Evolutionary conservation across 1,140 invertebrate genomes (phyloP), one percentile per base, ranked within the genome.

Genomic region (Armadillidium nasatum): DNA sequence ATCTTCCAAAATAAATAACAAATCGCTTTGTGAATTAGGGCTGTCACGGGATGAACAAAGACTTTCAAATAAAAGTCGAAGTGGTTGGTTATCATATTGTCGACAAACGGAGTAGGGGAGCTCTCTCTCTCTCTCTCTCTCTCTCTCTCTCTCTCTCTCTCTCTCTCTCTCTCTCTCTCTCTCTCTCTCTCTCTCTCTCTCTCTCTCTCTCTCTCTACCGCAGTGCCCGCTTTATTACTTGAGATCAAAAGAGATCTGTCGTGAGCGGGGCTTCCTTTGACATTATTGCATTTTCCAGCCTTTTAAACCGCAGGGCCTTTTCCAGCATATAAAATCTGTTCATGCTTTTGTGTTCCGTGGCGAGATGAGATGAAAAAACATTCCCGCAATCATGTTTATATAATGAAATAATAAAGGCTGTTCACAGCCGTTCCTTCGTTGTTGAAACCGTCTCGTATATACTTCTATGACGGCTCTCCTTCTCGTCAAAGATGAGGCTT

Each of bases 281-380:
- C 50, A 60, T 60, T 60, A 60, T 60, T 60, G 50, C 50, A 60
- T 60, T 60, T 60, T 60, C 50, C 50, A 60, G 50, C 50, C 50
- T 60, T 60, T 60, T 60, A 60, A 60, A 60, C 50, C 50, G 50
- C 50, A 60, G 50, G 50, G 50, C 50, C 33, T 60, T 60, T 60
- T 60, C 50, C 50, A 60, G 50, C 50, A 60, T 3, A 60, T 60
- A 60, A 60, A 60, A 60, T 60, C 50, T 60, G 50, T 60, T 60
- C 50, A 60, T 60, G 50, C 50, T 60, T 60, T 60, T 60, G 50
- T 60, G 50, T 60, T 15, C 50, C 50, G 50, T 60, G 50, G 50
- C 50, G 50, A 60, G 50, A 60, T 60, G 11, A 60, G 50, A 60
- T 60, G 50, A 60, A 60, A 60, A 60, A 60, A 60, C 50, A 60